phyloP scores from a whole-genome alignment of 2,888 invertebrate genomes.

The Herminia tarsipennalis region DNA sequence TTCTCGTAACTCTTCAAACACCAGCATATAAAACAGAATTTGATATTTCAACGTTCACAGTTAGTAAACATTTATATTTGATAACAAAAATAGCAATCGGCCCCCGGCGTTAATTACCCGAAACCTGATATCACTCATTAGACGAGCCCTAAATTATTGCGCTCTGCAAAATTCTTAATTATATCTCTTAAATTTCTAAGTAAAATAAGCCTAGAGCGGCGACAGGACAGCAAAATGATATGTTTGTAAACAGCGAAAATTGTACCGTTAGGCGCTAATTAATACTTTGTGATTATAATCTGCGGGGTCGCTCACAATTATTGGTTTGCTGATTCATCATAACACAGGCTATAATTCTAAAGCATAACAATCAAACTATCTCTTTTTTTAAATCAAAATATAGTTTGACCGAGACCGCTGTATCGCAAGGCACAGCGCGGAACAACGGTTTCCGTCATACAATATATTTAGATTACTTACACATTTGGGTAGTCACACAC shows the following conservation, averaged over 20 bases:
- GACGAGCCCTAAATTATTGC: constrained; percentile 82
- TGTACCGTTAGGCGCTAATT: constrained; percentile 77
- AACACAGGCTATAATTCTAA: neutral
- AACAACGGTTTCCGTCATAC: neutral
- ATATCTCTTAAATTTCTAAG: constrained; percentile 85
- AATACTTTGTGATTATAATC: constrained; percentile 65
- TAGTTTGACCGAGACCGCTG: neutral
- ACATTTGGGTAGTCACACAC: constrained; percentile 3
- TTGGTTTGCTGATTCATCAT: constrained; percentile 8
- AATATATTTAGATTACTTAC: neutral
- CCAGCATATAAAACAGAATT: constrained; percentile 23
- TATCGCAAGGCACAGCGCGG: neutral
- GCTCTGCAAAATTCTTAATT: constrained; percentile 84
- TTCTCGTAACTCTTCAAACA: constrained; percentile 3
- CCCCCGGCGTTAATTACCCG: constrained; percentile 81
- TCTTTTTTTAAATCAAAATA: neutral
- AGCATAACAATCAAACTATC: neutral
- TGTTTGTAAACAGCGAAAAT: constrained; percentile 80
- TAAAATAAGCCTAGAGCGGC: constrained; percentile 79
- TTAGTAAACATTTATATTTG: constrained; percentile 55
- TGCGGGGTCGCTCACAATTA: constrained; percentile 4
- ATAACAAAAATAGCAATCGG: constrained; percentile 74
- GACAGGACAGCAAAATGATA: constrained; percentile 80
- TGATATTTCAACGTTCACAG: constrained; percentile 15
- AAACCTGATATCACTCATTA: constrained; percentile 84